phyloP scores from a whole-genome alignment of 92 coral and sea anemone genomes.

The Actinostola sp. region DNA sequence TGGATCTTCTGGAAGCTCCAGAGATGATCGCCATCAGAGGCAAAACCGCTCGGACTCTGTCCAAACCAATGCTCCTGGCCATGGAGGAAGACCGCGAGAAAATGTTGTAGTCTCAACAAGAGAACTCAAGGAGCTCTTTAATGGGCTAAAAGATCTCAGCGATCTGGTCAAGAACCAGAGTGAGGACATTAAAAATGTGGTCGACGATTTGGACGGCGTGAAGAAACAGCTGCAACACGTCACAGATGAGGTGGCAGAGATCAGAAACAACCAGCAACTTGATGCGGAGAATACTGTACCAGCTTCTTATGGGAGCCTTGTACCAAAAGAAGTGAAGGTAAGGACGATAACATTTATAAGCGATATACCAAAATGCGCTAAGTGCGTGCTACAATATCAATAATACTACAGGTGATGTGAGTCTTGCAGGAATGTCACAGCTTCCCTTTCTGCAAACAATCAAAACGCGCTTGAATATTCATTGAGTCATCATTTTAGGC shows the following conservation, averaged over 20 bases:
- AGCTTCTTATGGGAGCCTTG: neutral
- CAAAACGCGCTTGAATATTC: too few species aligned
- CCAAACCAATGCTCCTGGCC: neutral
- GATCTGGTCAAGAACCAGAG: slow-evolving; percentile 28
- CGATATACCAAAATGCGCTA: neutral
- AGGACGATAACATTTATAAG: neutral
- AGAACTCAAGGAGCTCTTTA: slow-evolving; percentile 22
- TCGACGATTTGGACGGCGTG: neutral
- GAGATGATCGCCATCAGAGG: neutral
- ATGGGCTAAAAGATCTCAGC: slow-evolving; percentile 17
- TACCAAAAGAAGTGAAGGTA: slow-evolving; percentile 17
- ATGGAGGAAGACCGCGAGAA: slow-evolving; percentile 1
- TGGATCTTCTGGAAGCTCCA: neutral
- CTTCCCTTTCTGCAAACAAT: too few species aligned
- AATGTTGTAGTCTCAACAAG: slow-evolving; percentile 22
- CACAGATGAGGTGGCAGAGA: neutral
- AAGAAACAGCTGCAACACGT: too few species aligned
- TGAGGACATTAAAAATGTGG: too few species aligned
- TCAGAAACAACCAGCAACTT: too few species aligned
- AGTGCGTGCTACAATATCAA: neutral
- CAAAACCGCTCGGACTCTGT: neutral
- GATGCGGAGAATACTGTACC: too few species aligned
- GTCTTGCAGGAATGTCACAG: too few species aligned
- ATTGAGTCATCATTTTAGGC: too few species aligned
- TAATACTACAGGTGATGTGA: neutral